Conservation (phyloP, 2,888 invertebrate genomes). For the Drosophila diplacantha region DNA sequence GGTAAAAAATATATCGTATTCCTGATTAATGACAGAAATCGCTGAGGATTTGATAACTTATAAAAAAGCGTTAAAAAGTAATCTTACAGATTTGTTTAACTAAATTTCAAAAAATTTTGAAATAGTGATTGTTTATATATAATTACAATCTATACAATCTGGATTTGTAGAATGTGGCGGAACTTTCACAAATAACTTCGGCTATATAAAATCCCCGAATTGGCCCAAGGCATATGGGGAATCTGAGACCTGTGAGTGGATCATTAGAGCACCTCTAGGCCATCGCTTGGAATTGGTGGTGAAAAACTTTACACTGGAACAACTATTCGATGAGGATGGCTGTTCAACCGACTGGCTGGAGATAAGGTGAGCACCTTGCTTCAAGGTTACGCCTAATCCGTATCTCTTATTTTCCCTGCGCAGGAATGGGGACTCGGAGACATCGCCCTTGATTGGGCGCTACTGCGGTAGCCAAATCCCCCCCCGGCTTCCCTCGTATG, state of each 20-base stretch:
- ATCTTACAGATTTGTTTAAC: neutral
- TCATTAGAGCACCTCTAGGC: constrained; percentile 84
- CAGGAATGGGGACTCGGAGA: constrained; percentile 86
- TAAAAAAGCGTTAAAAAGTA: neutral
- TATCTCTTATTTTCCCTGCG: neutral
- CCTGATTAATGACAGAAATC: neutral
- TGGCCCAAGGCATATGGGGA: constrained; percentile 86
- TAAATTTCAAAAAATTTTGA: too few relatives aligned
- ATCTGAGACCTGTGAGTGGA: constrained; percentile 87
- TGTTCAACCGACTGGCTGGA: constrained; percentile 85
- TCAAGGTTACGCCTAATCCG: neutral
- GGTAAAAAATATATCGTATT: neutral
- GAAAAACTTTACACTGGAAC: constrained; percentile 83
- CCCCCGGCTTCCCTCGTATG: constrained; percentile 83
- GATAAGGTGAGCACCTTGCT: constrained; percentile 80
- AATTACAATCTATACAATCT: neutral
- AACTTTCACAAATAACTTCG: constrained; percentile 82
- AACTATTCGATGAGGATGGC: neutral
- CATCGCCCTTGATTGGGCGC: constrained; percentile 88
- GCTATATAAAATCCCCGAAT: constrained; percentile 86
- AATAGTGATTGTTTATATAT: neutral
- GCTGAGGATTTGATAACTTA: neutral
- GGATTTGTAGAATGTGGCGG: constrained; percentile 83
- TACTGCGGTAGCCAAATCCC: constrained; percentile 86
- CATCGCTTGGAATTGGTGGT: constrained; percentile 87